phyloP scores from a whole-genome alignment of 2,797 vertebrate species.

The Dendrocincla tyrannina region DNA sequence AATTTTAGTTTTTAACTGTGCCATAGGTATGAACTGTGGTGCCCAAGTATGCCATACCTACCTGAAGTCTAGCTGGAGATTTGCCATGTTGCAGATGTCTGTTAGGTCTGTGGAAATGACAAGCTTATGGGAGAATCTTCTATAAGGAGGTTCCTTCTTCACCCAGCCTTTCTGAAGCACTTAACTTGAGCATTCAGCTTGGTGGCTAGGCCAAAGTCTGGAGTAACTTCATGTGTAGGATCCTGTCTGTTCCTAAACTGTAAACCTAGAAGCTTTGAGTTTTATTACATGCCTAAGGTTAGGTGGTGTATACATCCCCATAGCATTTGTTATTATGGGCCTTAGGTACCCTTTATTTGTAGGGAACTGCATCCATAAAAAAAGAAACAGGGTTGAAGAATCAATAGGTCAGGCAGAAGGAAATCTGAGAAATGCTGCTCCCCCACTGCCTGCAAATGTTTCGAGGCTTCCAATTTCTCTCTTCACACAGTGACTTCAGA shows the following conservation, averaged over 20 bases:
- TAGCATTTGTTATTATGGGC: neutral
- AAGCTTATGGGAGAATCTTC: neutral
- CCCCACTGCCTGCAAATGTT: neutral
- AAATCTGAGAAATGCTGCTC: neutral
- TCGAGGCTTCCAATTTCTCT: neutral
- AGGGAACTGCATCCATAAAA: neutral
- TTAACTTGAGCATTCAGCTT: neutral
- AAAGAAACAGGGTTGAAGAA: neutral
- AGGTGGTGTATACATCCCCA: neutral
- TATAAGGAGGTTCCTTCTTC: neutral
- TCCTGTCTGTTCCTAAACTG: neutral
- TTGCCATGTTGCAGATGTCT: neutral
- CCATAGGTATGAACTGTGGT: accelerated
- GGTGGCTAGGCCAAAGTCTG: neutral
- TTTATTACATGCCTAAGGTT: neutral
- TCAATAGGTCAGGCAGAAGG: neutral
- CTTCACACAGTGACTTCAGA: neutral
- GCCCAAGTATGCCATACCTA: neutral
- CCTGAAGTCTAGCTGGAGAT: neutral
- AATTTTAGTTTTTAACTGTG: neutral
- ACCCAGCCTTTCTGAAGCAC: neutral
- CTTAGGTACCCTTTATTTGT: neutral
- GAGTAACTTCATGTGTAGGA: neutral
- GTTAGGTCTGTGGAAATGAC: neutral
- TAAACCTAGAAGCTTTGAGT: neutral